Base-by-base conservation (phyloP, 2,888 invertebrate species). In the Volucella bombylans region DNA sequence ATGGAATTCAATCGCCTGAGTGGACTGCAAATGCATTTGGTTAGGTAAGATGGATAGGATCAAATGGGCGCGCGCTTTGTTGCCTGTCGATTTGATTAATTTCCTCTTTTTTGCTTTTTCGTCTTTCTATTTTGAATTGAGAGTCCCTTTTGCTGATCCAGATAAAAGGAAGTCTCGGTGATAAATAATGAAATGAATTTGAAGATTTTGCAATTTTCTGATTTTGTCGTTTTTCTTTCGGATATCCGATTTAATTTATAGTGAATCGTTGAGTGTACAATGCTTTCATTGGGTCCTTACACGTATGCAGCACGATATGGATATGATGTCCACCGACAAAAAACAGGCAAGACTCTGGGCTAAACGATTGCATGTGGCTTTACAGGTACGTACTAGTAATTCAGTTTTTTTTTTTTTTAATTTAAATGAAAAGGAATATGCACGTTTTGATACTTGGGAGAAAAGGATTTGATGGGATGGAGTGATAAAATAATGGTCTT, bases 1-100 rank as follows among this genome's bases (percentile, higher is more conserved):
- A 98, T 99, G 97, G 97, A 98, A 92, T 99, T 99, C 92, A 98
- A 98, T 93, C 94, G 99, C 87, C 93, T 95, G 88, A 95, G 96
- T 91, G 95, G 96, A 89, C 96, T 97, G 90, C 94, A 96, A 92
- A 95, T 98, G 87, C 96, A 97, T 91, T 93, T 97, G 88, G 96
- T 98, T 87, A 97, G 97, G 97, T 97, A 92, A 92, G 90, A 89
- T 64, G 61, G 50, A 79, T 65, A 31, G 79, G 55, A 31, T 31
- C 57, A 55, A 47, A 59, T 47, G 64, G 45, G 45, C 15, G 41
- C 50, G 50, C 39, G 38, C 14, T 61, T 67, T 73, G 61, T 80
- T 77, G 59, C 74, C 43, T 67, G 78, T 71, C 79, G 62, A 77
- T 78, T 71, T 86, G 71, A 81, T 81, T 71, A 65, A 76, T 74